Percentiles rank a stretch among this genome's conserved stretches.
Evolutionary conservation across 2,113 vertebrate species (phyloP).

Genomic region (Steatornis caripensis): DNA sequence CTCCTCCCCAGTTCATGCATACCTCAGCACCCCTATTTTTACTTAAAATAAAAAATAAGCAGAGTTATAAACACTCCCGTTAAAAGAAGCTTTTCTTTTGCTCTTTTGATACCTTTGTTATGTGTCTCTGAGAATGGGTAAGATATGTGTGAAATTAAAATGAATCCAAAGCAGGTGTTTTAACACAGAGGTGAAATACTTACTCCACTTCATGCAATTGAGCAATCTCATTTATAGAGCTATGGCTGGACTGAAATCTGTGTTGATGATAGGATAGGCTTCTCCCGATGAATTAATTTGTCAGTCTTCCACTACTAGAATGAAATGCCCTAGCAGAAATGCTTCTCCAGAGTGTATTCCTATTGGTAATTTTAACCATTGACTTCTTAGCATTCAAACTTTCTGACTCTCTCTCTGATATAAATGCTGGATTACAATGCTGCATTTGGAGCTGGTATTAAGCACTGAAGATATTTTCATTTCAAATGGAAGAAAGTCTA

Average conservation of each 20-base stretch:
- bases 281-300: background rate
- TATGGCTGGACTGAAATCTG: background rate
- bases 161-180: background rate
- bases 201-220: background rate
- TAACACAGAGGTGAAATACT: background rate
- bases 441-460: background rate
- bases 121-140: background rate
- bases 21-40: background rate
- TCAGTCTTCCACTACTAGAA: background rate
- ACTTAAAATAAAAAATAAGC: background rate
- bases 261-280: background rate
- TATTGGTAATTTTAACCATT: background rate
- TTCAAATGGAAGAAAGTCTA: background rate
- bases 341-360: background rate
- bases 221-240: background rate
- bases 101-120: background rate
- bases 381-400: background rate
- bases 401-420: background rate
- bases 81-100: background rate
- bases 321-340: background rate
- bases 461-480: background rate
- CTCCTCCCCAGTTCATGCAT: accelerated
- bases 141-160: background rate
- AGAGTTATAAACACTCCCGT: background rate
- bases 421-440: background rate